Base-by-base conservation (phyloP, 1,140 invertebrate species). In the Pectinophora gossypiella region DNA sequence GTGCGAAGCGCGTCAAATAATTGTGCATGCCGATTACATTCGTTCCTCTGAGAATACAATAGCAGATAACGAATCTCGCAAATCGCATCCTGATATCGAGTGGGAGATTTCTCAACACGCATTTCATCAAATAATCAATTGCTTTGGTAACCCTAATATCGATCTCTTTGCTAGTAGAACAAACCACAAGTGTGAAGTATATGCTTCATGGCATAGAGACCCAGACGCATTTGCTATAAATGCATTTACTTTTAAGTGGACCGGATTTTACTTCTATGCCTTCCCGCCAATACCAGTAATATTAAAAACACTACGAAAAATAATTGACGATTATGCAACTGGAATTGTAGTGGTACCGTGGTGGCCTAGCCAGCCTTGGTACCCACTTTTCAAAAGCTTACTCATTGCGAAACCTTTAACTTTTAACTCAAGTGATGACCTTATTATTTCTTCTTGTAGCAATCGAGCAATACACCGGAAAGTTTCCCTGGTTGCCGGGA, bases 351-450 rank as follows among this genome's bases (percentile, higher is more conserved):
- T 63, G 18, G 58, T 61, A 6, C 58, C 57, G 13, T 52, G 35
- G 12, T 64, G 58, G 53, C 47, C 49, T 1, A 48, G 43, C 10
- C 58, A 64, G 35, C 19, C 58, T 9, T 61, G 61, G 61, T 64
- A 52, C 27, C 58, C 58, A 13, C 19, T 61, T 19, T 61, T 22
- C 32, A 20, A 45, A 22, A 35, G 36, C 32, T 16, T 50, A 12
- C 5, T 13, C 13, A n/a, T 36, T 13, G 38, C 48, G n/a, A 12
- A 36, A 18, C 3, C 7, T 6, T 20, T 40, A n/a, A 19, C 9
- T 15, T 50, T 50, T 13, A 13, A 38, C 9, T 35, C 48, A 19
- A 20, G 40, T 21, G 5, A 6, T 12, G 19, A 20, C 10, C n/a
- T 50, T 7, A 20, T 49, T 5, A 10, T 47, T 40, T 53, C 35